A percentile compares a stretch with the other conserved stretches of the same genome.
phyloP scores from a whole-genome alignment of 2,888 invertebrate genomes.

The Pristionchus fissidentatus region DNA sequence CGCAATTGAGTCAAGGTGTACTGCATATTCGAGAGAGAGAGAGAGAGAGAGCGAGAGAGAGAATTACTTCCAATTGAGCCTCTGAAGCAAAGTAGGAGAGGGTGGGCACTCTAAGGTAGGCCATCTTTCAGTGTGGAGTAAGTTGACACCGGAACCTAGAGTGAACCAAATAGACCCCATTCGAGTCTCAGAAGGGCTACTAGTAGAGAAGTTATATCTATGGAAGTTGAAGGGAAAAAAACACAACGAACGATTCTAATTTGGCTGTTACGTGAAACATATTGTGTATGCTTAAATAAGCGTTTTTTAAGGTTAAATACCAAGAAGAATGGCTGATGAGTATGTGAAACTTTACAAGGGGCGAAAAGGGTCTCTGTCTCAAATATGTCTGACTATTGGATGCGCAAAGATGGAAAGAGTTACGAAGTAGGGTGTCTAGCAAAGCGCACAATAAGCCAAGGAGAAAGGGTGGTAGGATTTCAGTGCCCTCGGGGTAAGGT shows the following conservation, averaged over 20 bases:
- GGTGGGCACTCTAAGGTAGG: conserved; percentile 5
- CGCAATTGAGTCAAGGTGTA: conserved; percentile 35
- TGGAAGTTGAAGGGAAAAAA: too few species aligned
- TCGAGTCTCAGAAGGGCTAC: too few species aligned
- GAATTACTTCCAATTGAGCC: too few species aligned
- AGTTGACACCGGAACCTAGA: conserved; percentile 24
- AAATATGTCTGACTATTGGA: too few species aligned
- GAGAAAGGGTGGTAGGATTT: not conserved
- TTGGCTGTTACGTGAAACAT: too few species aligned
- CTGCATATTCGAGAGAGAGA: not conserved
- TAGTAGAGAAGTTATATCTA: too few species aligned
- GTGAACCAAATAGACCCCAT: not conserved
- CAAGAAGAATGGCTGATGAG: not conserved
- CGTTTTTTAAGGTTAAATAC: too few species aligned
- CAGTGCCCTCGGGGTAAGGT: not conserved
- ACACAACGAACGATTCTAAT: not conserved
- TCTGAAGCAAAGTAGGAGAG: not conserved
- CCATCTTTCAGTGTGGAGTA: conserved; percentile 10
- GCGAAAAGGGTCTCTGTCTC: not conserved
- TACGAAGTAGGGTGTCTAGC: not conserved
- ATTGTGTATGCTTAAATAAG: too few species aligned
- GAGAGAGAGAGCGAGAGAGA: too few species aligned
- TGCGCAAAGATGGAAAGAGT: not conserved
- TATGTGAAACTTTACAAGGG: not conserved
- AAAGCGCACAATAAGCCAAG: conserved; percentile 14